phyloP scores from a whole-genome alignment of 2,797 vertebrate genomes.

The Phrynocephalus guinanensis region DNA sequence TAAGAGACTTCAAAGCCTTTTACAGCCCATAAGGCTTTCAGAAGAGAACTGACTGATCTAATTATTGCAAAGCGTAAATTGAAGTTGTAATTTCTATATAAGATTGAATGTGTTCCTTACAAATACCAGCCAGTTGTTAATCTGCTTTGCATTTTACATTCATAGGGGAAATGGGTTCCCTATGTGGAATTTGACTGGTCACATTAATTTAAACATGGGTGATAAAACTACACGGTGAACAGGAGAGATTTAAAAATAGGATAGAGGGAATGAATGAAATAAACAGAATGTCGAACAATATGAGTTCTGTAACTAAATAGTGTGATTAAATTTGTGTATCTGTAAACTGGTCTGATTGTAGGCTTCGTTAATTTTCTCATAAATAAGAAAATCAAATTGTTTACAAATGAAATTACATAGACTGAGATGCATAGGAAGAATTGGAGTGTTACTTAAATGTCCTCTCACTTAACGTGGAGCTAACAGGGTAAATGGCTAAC shows the following conservation, averaged over 20 bases:
- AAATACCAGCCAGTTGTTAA: conserved; percentile 61
- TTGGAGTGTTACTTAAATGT: conserved; percentile 31
- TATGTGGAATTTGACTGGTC: conserved; percentile 67
- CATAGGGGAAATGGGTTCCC: too few relatives aligned
- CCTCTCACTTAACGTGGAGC: conserved; percentile 27
- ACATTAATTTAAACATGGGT: conserved; percentile 61
- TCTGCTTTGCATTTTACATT: conserved; percentile 55
- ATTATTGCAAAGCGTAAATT: conserved; percentile 66
- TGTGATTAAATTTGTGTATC: conserved; percentile 56
- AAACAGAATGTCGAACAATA: conserved; percentile 38
- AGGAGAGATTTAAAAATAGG: conserved; percentile 65
- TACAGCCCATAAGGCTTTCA: conserved; percentile 55
- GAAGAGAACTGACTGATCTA: conserved; percentile 62
- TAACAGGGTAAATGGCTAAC: conserved; percentile 10
- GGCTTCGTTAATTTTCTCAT: conserved; percentile 51
- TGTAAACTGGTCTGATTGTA: conserved; percentile 64
- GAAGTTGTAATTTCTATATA: conserved; percentile 68
- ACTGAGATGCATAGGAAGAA: conserved; percentile 49
- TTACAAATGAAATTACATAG: conserved; percentile 50
- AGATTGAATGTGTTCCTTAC: conserved; percentile 69
- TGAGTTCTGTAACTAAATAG: conserved; percentile 45
- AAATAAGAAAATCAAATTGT: conserved; percentile 50
- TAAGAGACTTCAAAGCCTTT: conserved; percentile 61
- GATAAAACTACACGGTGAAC: conserved; percentile 68
- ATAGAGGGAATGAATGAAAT: conserved; percentile 48